These are phyloP conservation scores for Chelonoidis abingdonii DNA, from an alignment of 2,113 vertebrate species.

Conservation along the genomic window DNA sequence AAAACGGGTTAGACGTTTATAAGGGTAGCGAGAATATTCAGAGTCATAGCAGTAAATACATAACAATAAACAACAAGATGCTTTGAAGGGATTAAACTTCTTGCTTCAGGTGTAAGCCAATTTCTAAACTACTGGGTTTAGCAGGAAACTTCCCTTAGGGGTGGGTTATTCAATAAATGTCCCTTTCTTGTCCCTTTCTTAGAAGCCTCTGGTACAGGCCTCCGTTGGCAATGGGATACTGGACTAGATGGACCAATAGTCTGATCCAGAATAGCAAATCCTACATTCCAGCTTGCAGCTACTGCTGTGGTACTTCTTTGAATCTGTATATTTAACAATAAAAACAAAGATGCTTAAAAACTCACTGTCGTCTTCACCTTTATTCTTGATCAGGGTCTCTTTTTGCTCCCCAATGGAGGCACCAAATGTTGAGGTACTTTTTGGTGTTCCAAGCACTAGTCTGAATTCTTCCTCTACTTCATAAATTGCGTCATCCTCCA, in stretches of 20 bases:
- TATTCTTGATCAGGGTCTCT: slow-evolving; percentile 82
- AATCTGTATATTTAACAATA: background rate
- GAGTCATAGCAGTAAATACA: background rate
- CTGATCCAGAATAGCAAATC: background rate
- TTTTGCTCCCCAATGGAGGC: slow-evolving; percentile 84
- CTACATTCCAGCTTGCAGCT: background rate
- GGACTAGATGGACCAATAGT: background rate
- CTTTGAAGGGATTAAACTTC: background rate
- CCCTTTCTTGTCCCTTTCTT: too few species aligned
- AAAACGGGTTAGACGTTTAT: background rate
- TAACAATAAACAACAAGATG: background rate
- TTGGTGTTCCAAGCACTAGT: slow-evolving; percentile 82
- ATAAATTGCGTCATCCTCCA: slow-evolving; percentile 83
- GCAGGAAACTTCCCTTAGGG: too few species aligned
- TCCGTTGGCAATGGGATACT: background rate
- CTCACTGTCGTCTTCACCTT: slow-evolving; percentile 87
- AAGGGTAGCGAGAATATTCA: background rate
- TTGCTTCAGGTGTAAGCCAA: background rate
- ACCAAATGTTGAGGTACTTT: slow-evolving; percentile 83
- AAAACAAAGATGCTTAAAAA: background rate
- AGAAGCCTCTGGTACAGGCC: background rate
- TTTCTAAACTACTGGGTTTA: background rate
- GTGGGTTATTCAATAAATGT: too few species aligned
- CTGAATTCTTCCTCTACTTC: slow-evolving; percentile 88
- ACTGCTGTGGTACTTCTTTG: background rate